phyloP scores from a whole-genome alignment of 2,797 vertebrate species.

The Carapus acus region DNA sequence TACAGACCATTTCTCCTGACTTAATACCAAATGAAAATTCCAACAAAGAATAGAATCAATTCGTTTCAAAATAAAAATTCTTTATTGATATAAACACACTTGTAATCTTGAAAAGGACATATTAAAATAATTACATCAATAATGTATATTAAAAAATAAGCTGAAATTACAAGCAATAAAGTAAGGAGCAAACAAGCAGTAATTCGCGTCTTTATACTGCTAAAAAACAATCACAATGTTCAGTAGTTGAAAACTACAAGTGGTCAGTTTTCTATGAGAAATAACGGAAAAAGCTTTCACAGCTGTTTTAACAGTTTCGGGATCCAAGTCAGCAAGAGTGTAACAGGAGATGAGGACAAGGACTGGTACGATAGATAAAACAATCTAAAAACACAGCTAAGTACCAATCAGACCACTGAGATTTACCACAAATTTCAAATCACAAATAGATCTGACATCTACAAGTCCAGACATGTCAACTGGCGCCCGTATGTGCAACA shows the following conservation, averaged over 20 bases:
- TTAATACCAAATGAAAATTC: too few species aligned
- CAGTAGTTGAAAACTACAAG: constrained; percentile 46
- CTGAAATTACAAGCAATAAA: constrained; percentile 48
- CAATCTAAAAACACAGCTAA: constrained; percentile 42
- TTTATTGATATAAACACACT: constrained; percentile 74
- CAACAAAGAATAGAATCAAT: constrained; percentile 2
- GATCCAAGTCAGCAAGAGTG: constrained; percentile 27
- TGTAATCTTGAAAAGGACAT: constrained; percentile 52
- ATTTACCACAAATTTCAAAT: constrained; percentile 45
- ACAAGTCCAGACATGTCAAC: constrained; percentile 37
- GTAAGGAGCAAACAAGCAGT: constrained; percentile 27
- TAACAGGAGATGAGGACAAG: constrained; percentile 20
- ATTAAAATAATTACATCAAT: constrained; percentile 59
- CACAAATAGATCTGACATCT: constrained; percentile 34
- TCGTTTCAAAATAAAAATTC: constrained; percentile 68
- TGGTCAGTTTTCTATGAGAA: constrained; percentile 28
- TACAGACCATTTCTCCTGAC: too few species aligned
- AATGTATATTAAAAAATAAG: constrained; percentile 54
- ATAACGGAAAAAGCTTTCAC: constrained; percentile 11
- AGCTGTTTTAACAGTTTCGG: constrained; percentile 18
- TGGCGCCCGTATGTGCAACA: constrained; percentile 52
- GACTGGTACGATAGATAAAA: constrained; percentile 32
- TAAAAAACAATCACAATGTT: constrained; percentile 46
- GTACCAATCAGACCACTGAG: constrained; percentile 56
- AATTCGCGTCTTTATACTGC: constrained; percentile 19